Base-by-base conservation (phyloP, 2,888 invertebrate genomes). In the Leptinotarsa juncta region DNA sequence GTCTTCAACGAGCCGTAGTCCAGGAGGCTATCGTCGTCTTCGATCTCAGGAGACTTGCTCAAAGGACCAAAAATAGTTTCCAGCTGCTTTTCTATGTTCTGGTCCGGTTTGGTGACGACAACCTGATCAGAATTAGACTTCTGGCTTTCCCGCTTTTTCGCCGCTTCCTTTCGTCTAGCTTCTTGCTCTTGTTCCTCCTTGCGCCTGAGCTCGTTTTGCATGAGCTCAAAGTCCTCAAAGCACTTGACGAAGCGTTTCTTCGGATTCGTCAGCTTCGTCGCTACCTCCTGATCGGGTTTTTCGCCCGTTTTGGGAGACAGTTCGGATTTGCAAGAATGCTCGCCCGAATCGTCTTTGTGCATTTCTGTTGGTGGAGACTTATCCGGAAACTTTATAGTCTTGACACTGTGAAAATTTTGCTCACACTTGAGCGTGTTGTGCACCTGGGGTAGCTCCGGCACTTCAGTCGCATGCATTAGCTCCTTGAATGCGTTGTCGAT, bases 401-500 rank as follows among this genome's bases (percentile, higher is more conserved):
- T 85, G 79, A 82, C 85, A 71, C 81, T 81, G 80, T 86, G 86
- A 87, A 87, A 86, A 87, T 87, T 87, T 85, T 86, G 86, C 74
- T 86, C 85, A 70, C 81, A 82, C 78, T 87, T 87, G 48, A 85
- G 78, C 5, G 77, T 75, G 67, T 90, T 89, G 12, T 91, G 91
- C 5, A 90, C 87, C 18, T 90, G 88, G 0, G 91, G 91, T 74
- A 93, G 81, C 73, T 90, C 89, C 0, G 93, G 91, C 16, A 92
- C 89, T 18, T 88, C 86, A 1, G 93, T 92, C 82, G 91, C 90
- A 79, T 91, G 91, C 70, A 93, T 88, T 67, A 93, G 84, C 81
- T 90, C 91, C 57, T 92, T 91, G 65, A 93, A 92, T 78, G 92
- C 89, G 7, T 90, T 89, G 70, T 91, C 84, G 10, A 77, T 51